Evolutionary conservation across 2,888 invertebrate genomes (phyloP), one percentile per base, ranked within the genome.

Genomic region (Lasioglossum marginatum): DNA sequence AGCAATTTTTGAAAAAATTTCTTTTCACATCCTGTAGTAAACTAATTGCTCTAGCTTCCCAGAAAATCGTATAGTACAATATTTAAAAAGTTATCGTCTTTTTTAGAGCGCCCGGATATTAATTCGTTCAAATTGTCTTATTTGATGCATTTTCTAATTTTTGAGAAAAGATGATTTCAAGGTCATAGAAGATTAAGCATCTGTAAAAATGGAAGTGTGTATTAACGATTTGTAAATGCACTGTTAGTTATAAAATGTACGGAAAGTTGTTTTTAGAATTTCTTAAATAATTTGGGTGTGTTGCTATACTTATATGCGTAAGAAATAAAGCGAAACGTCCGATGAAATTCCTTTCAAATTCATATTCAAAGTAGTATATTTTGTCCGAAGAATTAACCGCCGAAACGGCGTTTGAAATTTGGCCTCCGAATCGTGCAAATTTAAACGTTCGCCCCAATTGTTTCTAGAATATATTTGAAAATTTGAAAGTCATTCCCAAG

Each of bases 401-500:
- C 23, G 40, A 37, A 70, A 40, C n/a, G 14, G 12, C 10, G 3
- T 70, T 70, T 40, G 5, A 70, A 70, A 70, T 73, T 70, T 74
- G 8, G 3, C 57, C 72, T 37, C n/a, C 0, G 23, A 66, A 43
- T 45, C 60, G 1, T 14, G 31, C 12, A 12, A 63, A 60, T 74
- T 77, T 83, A 3, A 6, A 63, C 19, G 73, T 3, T 5, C 31
- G 57, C n/a, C 3, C 27, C 27, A 37, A 70, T 43, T 63, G 63
- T 85, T 86, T 80, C 60, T 60, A 45, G 73, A 82, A 83, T 40
- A 66, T 77, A 76, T 84, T 86, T 81, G 80, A 89, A 90, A 91
- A 86, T 91, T 89, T 86, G 90, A 91, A 91, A 91, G 91, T 91
- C 91, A 91, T 91, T 83, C 84, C 71, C 77, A 79, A 52, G 82